Evolutionary conservation across 2,888 invertebrate species (phyloP), one percentile per base, ranked within the genome.

Genomic region (Eulithis testata): DNA sequence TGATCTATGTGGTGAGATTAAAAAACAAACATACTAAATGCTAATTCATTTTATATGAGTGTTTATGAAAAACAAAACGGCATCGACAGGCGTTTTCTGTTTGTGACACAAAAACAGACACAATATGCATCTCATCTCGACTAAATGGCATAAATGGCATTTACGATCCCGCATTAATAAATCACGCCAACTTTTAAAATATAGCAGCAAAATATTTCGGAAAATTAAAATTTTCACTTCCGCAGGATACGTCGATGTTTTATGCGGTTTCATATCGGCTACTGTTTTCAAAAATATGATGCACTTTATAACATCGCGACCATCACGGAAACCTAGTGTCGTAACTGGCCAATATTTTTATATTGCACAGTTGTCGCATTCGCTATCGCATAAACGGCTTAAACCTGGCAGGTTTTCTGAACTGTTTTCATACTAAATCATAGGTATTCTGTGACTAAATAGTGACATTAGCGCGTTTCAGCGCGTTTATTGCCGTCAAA

Each of bases 121-220:
- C 60, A 72, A 80, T 80, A 83, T 84, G 81, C 81, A 76, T 80
- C 81, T 78, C 84, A 80, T 83, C 78, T 80, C 80, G 73, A 77
- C 78, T 85, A 85, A 86, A 86, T 81, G 81, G 72, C 78, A 82
- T 86, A 86, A 86, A 88, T 84, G 81, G 79, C 83, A 81, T 87
- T 86, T 82, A 83, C 82, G 81, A 78, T 76, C 77, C 77, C 75
- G 83, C 83, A 86, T 84, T 84, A 87, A 90, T 91, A 90, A 90
- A 90, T 90, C 88, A 88, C 77, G 79, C 75, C 78, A 80, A 84
- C 83, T 84, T 87, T 89, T 83, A 88, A 90, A 90, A 88, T 85
- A 88, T 81, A 81, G 84, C 84, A 79, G 74, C 75, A 76, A 79
- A 78, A 73, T 76, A 84, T 88, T 88, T 82, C 75, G 80, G 77